These are phyloP conservation scores for Mycteria americana DNA, from an alignment of 2,797 vertebrate genomes.

Conservation along the genomic window DNA sequence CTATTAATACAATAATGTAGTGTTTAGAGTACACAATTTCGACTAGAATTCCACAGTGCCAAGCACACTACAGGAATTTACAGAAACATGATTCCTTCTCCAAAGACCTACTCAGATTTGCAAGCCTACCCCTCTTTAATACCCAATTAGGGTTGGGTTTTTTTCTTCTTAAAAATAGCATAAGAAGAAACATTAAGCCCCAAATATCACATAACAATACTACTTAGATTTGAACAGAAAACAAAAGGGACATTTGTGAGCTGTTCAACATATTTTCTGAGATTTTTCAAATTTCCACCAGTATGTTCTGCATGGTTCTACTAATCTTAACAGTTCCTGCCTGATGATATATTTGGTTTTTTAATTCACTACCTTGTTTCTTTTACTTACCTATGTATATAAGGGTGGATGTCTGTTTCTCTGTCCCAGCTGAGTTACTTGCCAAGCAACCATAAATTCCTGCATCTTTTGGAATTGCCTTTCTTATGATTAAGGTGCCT, in stretches of 20 bases:
- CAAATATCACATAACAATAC: background rate
- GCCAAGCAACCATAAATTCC: conserved; percentile 93
- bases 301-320: background rate
- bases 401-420: conserved; percentile 81
- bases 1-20: background rate
- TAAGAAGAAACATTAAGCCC: background rate
- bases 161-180: background rate
- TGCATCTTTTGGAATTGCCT: conserved; percentile 81
- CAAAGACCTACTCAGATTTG: background rate
- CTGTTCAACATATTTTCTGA: background rate
- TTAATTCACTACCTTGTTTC: background rate
- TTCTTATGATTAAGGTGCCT: conserved; percentile 86
- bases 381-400: conserved; percentile 83
- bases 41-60: background rate
- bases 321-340: background rate
- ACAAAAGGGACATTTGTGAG: background rate
- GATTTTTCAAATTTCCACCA: background rate
- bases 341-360: background rate
- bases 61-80: background rate
- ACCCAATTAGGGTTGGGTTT: fast-evolving
- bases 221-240: background rate
- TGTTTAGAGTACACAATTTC: background rate
- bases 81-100: background rate
- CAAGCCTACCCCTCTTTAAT: background rate
- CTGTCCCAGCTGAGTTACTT: conserved; percentile 89